Evolutionary conservation across 2,113 vertebrate species (phyloP).

Genomic region (Chiloscyllium plagiosum): DNA sequence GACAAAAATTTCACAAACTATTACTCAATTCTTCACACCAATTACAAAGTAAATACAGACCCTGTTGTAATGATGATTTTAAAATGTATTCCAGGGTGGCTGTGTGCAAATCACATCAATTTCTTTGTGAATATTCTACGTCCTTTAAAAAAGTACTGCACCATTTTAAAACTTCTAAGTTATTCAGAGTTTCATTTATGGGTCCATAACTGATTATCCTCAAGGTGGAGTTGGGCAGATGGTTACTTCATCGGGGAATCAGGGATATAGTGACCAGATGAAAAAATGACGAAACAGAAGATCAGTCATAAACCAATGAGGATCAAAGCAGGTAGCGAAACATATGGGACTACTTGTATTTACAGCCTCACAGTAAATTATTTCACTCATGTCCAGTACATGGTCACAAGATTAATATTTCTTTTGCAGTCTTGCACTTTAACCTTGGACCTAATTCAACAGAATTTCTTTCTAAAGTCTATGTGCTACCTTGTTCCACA

Average conservation of each 20-base stretch:
- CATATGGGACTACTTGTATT: no score
- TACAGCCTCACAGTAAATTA: background rate
- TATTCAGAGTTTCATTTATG: background rate
- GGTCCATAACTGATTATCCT: background rate
- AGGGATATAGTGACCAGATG: no score
- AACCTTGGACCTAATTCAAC: background rate
- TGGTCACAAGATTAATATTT: background rate
- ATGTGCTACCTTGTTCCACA: background rate
- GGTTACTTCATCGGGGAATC: no score
- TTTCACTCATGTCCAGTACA: background rate
- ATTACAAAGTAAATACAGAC: background rate
- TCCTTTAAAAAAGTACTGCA: background rate
- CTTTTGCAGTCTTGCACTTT: background rate
- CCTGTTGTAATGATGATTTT: background rate
- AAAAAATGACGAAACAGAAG: no score
- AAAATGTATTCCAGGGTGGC: background rate
- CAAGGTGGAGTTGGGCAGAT: no score
- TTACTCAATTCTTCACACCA: background rate
- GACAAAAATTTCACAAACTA: background rate
- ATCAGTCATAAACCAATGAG: no score
- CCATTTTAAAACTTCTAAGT: background rate
- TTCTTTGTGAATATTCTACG: background rate
- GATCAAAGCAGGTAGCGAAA: no score
- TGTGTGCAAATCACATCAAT: background rate
- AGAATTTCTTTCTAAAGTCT: background rate